These are phyloP conservation scores for Ceyx erithaca DNA, from an alignment of 2,797 vertebrate species.

Conservation along the genomic window DNA sequence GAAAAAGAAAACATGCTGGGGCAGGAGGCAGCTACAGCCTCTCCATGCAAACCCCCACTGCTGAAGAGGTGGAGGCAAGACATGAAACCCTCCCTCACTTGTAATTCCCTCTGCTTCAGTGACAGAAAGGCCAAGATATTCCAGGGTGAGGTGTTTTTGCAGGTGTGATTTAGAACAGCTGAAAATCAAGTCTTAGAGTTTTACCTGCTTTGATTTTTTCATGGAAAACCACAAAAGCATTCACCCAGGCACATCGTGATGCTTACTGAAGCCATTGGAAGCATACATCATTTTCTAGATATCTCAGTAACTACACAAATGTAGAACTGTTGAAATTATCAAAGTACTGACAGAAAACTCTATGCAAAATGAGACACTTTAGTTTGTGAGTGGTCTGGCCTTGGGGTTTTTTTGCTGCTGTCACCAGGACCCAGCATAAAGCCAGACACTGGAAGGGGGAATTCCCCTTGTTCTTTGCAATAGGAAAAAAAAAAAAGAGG, in stretches of 20 bases:
- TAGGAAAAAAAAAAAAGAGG: not conserved
- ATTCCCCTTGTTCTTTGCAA: not conserved
- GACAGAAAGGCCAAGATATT: not conserved
- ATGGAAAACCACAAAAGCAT: not conserved
- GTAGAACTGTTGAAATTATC: not conserved
- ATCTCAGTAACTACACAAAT: not conserved
- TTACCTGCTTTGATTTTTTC: not conserved
- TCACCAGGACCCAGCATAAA: not conserved
- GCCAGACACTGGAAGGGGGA: not conserved
- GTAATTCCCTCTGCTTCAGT: not conserved
- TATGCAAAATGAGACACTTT: not conserved
- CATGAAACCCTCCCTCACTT: not conserved
- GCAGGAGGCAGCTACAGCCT: not conserved
- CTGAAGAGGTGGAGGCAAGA: not conserved
- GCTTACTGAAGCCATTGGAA: not conserved
- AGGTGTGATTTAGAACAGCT: not conserved
- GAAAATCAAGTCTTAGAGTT: not conserved
- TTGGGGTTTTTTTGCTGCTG: not conserved
- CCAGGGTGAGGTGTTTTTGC: not conserved
- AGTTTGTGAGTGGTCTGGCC: not conserved
- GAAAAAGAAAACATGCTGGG: not conserved
- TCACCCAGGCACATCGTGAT: fast-evolving
- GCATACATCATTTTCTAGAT: not conserved
- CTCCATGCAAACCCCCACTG: not conserved
- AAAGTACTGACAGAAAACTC: not conserved